A percentile compares a stretch with the other conserved stretches of the same genome.
Evolutionary conservation across 2,797 vertebrate species (phyloP).

Genomic region (Periophthalmus magnuspinnatus): DNA sequence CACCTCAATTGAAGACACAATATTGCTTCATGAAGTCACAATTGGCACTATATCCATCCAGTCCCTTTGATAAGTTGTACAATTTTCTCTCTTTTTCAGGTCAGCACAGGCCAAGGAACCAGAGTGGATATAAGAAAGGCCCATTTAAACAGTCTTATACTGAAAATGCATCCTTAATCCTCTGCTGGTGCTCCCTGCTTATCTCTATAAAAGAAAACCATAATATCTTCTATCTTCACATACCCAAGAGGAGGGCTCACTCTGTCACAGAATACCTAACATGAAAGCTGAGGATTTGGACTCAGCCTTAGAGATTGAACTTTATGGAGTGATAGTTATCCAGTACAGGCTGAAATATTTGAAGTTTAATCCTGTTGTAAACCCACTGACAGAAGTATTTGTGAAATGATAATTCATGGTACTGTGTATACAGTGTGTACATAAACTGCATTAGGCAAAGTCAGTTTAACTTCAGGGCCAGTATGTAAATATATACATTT

Average conservation of each 20-base stretch:
- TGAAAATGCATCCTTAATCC: constrained; percentile 56
- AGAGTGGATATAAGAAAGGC: constrained; percentile 38
- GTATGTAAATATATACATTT: too few relatives aligned
- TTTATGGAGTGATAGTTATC: constrained; percentile 1
- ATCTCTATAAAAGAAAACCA: constrained; percentile 40
- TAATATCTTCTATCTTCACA: constrained; percentile 54
- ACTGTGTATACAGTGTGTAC: too few relatives aligned
- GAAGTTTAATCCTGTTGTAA: neutral
- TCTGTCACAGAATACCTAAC: constrained; percentile 31
- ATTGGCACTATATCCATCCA: neutral
- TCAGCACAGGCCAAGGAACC: constrained; percentile 47
- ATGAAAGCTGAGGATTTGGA: constrained; percentile 15
- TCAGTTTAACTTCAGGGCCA: neutral
- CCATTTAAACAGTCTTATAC: constrained; percentile 36
- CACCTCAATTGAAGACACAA: constrained; percentile 24
- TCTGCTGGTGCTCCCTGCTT: constrained; percentile 32
- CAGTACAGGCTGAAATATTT: neutral
- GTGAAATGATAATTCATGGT: neutral
- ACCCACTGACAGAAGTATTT: neutral
- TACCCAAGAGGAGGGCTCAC: constrained; percentile 45
- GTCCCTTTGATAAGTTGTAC: constrained; percentile 19
- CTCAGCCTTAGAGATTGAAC: neutral
- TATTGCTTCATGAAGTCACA: constrained; percentile 6
- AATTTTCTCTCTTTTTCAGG: constrained; percentile 33
- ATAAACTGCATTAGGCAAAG: too few relatives aligned